Evolutionary conservation across 2,113 vertebrate genomes (phyloP).

Genomic region (Aspiorhynchus laticeps): DNA sequence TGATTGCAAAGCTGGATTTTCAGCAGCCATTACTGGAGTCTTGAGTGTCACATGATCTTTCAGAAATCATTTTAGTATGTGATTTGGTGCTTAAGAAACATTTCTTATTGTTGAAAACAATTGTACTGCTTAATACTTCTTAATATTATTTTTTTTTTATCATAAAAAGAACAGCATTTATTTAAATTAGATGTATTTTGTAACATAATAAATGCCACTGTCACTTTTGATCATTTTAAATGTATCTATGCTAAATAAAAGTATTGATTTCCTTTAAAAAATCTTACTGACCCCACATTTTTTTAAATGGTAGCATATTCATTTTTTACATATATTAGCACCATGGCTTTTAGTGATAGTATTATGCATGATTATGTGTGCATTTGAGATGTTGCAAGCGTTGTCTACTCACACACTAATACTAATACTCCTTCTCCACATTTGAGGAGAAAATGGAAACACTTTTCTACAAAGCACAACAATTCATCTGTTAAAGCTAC

Average conservation of each 20-base stretch:
- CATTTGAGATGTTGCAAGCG: not conserved
- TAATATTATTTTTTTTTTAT: not conserved
- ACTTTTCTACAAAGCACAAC: slow-evolving; percentile 52
- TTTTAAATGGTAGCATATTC: not conserved
- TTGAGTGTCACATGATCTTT: not conserved
- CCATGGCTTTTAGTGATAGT: slow-evolving; percentile 34
- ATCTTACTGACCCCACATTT: not conserved
- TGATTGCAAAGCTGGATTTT: not conserved
- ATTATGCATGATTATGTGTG: slow-evolving; percentile 13
- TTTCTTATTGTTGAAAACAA: not conserved
- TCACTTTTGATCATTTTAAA: not conserved
- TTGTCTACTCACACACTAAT: not conserved
- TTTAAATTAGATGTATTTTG: not conserved
- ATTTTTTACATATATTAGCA: not conserved
- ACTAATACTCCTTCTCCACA: not conserved
- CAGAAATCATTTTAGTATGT: not conserved
- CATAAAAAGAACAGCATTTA: not conserved
- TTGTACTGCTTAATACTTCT: not conserved
- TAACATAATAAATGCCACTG: not conserved
- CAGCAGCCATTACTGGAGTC: not conserved
- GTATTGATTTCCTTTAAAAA: not conserved
- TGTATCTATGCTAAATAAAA: not conserved
- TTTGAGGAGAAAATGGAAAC: not conserved
- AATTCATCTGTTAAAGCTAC: slow-evolving; percentile 7
- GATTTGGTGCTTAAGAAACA: not conserved